Evolutionary conservation across 2,888 invertebrate genomes (phyloP), one percentile per base, ranked within the genome.

Genomic region (Rapana venosa): DNA sequence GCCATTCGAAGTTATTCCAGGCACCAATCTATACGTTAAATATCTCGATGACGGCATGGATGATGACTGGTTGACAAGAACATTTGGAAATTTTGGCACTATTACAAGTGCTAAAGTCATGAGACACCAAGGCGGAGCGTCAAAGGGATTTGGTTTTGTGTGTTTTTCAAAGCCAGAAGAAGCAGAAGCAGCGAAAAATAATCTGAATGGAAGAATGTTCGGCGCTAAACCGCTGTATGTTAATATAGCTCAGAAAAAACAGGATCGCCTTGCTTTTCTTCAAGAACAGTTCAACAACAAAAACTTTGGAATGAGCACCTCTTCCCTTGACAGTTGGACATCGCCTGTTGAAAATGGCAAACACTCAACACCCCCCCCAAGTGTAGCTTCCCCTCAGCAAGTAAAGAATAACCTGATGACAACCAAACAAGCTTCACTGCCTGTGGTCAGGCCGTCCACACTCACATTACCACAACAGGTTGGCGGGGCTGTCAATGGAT

Each of bases 51-150:
- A 83, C 47, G 26, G 5, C 8, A 30, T 47, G 22, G 81, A 83
- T 47, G 81, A 83, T 22, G 81, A 83, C 4, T 36, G 36, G 36
- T 36, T 83, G 5, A 47, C 36, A 8, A 83, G 36, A 47, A 83
- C 26, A 22, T 83, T 83, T 26, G 22, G 17, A 22, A 36, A 47
- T 47, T 83, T 47, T 26, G 81, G 81, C 6, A 83, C 36, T 1
- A 83, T 83, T 6, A 83, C 81, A 0, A 83, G 81, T 83, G 81
- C 81, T 30, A 83, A 83, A 83, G 47, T 83, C 8, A 83, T 83
- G 81, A 36, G 81, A 26, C 36, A 83, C 15, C 36, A 83, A 5
- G 47, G 36, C 36, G 81, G 81, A 36, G 81, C 47, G 17, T 83
- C 81, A 5, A 83, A 83, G 36, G 81, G 81, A 1, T 83, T 83